Evolutionary conservation across 2,113 vertebrate genomes (phyloP).

Genomic region (Rousettus leschenaultii): DNA sequence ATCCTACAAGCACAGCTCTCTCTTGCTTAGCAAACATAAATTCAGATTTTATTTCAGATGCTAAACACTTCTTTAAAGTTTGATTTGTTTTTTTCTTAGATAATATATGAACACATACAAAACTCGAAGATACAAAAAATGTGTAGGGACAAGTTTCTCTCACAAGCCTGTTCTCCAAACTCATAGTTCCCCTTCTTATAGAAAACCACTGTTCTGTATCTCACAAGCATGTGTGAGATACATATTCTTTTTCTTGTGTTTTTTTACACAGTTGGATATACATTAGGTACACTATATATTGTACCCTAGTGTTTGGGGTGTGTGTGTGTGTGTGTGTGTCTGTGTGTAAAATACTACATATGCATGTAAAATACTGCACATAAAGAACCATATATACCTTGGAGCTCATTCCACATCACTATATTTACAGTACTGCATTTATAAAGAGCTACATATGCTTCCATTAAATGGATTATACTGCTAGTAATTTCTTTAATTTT

Average conservation of each 20-base stretch:
- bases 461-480: not conserved
- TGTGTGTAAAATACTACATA: not conserved
- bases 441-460: not conserved
- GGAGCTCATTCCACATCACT: not conserved
- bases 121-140: not conserved
- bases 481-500: not conserved
- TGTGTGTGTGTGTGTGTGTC: not conserved
- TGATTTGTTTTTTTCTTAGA: not conserved
- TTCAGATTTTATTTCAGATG: not conserved
- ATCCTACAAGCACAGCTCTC: not conserved
- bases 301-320: not conserved
- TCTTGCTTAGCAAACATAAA: not conserved
- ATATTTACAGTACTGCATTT: not conserved
- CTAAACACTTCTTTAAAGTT: not conserved
- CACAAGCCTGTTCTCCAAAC: not conserved
- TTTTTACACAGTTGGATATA: not conserved
- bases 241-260: not conserved
- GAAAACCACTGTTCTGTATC: not conserved
- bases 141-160: not conserved
- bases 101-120: not conserved
- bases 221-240: not conserved
- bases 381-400: too few species aligned
- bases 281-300: not conserved
- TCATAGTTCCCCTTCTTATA: not conserved
- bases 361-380: too few species aligned